Evolutionary conservation across 1,140 invertebrate genomes (phyloP).

Genomic region (Galleria mellonella): DNA sequence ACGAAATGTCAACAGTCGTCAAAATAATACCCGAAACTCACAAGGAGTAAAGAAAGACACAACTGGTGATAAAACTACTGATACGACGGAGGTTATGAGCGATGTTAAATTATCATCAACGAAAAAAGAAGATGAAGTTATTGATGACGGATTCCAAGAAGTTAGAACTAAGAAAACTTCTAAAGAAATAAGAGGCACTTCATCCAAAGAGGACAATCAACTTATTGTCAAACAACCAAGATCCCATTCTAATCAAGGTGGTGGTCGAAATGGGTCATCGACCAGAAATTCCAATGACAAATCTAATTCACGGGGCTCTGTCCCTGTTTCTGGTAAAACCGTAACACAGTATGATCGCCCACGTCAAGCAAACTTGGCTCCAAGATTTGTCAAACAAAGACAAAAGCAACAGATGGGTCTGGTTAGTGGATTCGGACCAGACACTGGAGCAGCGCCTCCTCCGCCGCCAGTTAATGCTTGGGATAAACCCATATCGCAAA

Average conservation of each 20-base stretch:
- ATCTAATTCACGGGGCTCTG: constrained; percentile 48
- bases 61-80: constrained; percentile 39
- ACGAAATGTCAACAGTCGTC: constrained; percentile 41
- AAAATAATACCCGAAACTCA: constrained; percentile 38
- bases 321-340: constrained; percentile 54
- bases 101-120: constrained; percentile 56
- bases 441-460: constrained; percentile 74
- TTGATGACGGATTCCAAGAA: constrained; percentile 90
- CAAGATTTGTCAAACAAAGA: constrained; percentile 86
- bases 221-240: constrained; percentile 51
- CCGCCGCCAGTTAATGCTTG: constrained; percentile 86
- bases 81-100: constrained; percentile 54
- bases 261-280: constrained; percentile 62
- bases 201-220: constrained; percentile 71
- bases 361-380: constrained; percentile 80
- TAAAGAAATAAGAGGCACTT: constrained; percentile 75
- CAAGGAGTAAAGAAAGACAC: constrained; percentile 46
- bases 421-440: constrained; percentile 43
- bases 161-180: constrained; percentile 87
- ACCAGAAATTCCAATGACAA: constrained; percentile 68
- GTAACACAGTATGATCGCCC: constrained; percentile 76
- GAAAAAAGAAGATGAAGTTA: constrained; percentile 56
- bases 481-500: constrained; percentile 87
- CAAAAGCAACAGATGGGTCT: constrained; percentile 64
- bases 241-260: constrained; percentile 64